A percentile compares a stretch with the other conserved stretches of the same genome.
Conservation (phyloP, 2,797 vertebrate species). For the Tolypeutes matacus region DNA sequence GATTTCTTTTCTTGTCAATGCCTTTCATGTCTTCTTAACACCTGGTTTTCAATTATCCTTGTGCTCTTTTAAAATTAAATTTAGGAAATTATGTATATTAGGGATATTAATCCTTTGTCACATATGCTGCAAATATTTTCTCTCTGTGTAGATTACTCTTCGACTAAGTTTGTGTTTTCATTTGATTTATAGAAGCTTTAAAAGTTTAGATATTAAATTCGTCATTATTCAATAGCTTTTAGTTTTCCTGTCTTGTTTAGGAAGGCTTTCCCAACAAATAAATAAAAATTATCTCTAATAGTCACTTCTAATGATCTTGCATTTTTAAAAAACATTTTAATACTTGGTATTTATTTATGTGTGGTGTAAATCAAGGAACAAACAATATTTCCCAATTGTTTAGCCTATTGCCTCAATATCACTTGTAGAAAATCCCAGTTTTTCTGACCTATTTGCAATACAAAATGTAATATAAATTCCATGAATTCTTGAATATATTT, state of each 20-base stretch:
- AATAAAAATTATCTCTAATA: background rate
- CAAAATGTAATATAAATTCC: background rate
- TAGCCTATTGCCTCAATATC: background rate
- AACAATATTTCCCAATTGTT: background rate
- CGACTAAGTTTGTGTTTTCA: background rate
- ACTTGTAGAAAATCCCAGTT: background rate
- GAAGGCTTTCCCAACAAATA: background rate
- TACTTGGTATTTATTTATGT: background rate
- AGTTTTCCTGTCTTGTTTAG: background rate
- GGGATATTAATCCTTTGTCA: background rate
- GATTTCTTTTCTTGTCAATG: background rate
- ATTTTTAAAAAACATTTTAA: background rate
- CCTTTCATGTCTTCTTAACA: background rate
- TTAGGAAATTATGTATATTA: background rate
- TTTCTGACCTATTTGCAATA: conserved; percentile 3
- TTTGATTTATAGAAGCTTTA: background rate
- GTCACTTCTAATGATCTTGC: background rate
- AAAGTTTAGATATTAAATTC: background rate
- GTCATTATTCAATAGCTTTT: background rate
- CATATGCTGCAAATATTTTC: background rate
- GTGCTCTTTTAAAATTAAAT: background rate
- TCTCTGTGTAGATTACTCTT: background rate
- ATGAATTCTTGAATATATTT: background rate
- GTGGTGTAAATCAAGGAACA: background rate
- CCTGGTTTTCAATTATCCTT: background rate